Base-by-base conservation (phyloP, 2,113 vertebrate genomes). In the Oryzias woworae region DNA sequence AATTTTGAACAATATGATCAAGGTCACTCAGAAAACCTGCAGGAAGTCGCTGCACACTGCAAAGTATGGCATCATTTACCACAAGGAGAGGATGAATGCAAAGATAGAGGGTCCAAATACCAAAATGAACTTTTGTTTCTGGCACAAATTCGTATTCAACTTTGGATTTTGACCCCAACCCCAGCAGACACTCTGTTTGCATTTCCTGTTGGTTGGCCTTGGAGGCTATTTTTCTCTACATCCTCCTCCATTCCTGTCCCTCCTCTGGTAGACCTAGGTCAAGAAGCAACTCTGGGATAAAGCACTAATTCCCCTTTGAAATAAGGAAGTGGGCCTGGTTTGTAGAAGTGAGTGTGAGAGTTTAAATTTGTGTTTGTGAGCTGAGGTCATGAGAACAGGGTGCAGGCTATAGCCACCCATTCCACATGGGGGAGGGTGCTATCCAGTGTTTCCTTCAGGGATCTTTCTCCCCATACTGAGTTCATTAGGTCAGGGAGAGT, bases 341-440 rank as follows among this genome's bases (percentile, higher is more conserved):
- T 66, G 62, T 48, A 48, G 10, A 48, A 48, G 47, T 76, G 75
- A 71, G 41, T 79, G 50, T 48, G 72, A 66, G 62, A 66, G 75
- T 76, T 71, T 69, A 6, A 74, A 66, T 77, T 73, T 82, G 75
- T 74, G 62, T 68, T 81, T 80, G 75, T 17, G 45, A 83, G 72
- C 62, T 53, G 81, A 71, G 84, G 89, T 90, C 87, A 89, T 90
- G 88, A 88, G 89, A 90, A 85, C 51, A 50, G 65, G 69, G 78
- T 75, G 70, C 77, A 54, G 71, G 64, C 75, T 66, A 50, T 46
- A 83, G 75, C 66, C 71, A 73, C 55, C 58, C 82, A 63, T 73
- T 77, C 80, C 58, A 48, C 24, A 59, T 50, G 64, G 71, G 66
- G 56, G 77, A 75, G 78, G 68, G 58, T 69, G 80, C 62, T 73